phyloP scores from a whole-genome alignment of 2,888 invertebrate genomes.

The Melinopterus prodromus region DNA sequence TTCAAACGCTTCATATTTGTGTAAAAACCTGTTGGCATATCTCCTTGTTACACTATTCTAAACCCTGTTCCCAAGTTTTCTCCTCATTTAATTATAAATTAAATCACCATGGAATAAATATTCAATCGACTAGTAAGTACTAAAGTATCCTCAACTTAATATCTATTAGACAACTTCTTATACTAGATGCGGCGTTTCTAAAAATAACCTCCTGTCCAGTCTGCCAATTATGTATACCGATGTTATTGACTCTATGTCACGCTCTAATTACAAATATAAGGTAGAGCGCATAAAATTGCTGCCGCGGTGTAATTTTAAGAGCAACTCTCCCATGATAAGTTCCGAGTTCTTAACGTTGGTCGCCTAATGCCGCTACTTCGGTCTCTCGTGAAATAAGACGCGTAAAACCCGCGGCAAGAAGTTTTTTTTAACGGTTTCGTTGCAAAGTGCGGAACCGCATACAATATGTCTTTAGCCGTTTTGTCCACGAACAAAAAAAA shows the following conservation, averaged over 20 bases:
- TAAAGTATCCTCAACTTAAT: too few relatives aligned
- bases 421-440: background rate
- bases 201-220: background rate
- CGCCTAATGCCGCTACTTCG: background rate
- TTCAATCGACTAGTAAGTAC: too few relatives aligned
- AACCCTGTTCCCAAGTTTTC: too few relatives aligned
- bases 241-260: background rate
- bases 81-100: too few relatives aligned
- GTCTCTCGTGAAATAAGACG: background rate
- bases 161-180: too few relatives aligned
- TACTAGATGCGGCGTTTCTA: background rate
- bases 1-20: too few relatives aligned
- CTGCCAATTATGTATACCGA: background rate
- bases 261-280: background rate
- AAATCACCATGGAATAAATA: too few relatives aligned
- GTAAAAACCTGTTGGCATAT: too few relatives aligned
- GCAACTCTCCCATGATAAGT: slow-evolving; percentile 4
- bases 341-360: background rate
- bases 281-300: background rate
- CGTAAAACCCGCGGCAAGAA: background rate
- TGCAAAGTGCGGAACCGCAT: background rate
- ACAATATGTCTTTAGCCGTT: background rate
- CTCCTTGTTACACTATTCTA: too few relatives aligned
- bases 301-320: slow-evolving; percentile 4
- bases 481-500: background rate